phyloP scores from a whole-genome alignment of 2,113 vertebrate species.

The Colossoma macropomum region DNA sequence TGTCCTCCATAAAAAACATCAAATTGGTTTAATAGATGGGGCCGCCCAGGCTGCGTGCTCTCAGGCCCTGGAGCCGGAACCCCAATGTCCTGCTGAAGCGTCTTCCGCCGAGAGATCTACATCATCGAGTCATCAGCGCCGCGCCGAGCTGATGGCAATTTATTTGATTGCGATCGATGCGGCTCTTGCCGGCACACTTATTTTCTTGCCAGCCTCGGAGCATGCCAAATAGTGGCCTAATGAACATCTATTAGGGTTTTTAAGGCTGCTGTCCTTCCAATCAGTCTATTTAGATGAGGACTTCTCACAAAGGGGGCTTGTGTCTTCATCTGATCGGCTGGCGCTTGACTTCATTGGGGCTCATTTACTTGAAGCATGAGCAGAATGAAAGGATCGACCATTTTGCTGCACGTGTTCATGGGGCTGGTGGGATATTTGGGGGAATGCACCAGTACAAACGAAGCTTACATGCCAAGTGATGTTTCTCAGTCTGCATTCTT shows the following conservation, averaged over 20 bases:
- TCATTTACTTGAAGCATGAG: not conserved
- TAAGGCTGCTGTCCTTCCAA: conserved; percentile 19
- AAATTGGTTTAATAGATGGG: conserved; percentile 44
- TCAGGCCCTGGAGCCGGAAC: conserved; percentile 23
- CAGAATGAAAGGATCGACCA: not conserved
- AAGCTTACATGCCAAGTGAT: not conserved
- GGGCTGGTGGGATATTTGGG: not conserved
- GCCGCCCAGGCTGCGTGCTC: not conserved
- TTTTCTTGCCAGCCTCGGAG: conserved; percentile 39
- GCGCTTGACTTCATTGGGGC: not conserved
- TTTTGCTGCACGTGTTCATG: not conserved
- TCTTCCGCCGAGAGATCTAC: conserved; percentile 31
- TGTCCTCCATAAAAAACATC: conserved; percentile 47
- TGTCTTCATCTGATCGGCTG: not conserved
- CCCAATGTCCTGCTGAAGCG: conserved; percentile 14
- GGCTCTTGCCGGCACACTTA: conserved; percentile 36
- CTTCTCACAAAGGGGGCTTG: conserved; percentile 8
- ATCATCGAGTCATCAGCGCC: conserved; percentile 55
- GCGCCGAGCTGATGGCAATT: conserved; percentile 38
- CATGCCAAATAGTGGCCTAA: conserved; percentile 47
- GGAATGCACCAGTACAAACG: not conserved
- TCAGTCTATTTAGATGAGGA: conserved; percentile 37
- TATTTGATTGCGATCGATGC: conserved; percentile 56
- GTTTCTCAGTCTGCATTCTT: not conserved
- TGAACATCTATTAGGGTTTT: conserved; percentile 46